Evolutionary conservation across 2,888 invertebrate genomes (phyloP).

Genomic region (Platerodrilus igneus): DNA sequence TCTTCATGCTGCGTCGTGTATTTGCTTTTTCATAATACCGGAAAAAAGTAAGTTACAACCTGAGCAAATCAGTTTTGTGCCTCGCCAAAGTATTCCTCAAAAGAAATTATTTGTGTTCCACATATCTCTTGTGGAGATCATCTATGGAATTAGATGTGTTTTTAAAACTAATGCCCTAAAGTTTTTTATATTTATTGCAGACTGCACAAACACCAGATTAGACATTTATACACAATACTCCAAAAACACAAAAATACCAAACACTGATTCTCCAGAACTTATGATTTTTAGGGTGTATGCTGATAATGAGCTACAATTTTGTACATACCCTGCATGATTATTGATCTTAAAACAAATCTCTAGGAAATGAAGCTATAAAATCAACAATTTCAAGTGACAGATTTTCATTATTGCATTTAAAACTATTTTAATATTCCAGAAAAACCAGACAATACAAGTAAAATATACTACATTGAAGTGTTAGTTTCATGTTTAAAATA

Average conservation of each 20-base stretch:
- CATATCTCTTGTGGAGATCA: not conserved
- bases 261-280: not conserved
- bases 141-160: constrained; percentile 5
- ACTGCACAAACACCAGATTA: too few relatives aligned
- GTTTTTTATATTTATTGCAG: too few relatives aligned
- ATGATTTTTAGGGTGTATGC: constrained; percentile 2
- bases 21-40: too few relatives aligned
- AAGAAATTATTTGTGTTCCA: not conserved
- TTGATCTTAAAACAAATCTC: constrained; percentile 1
- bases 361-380: constrained; percentile 1
- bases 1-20: too few relatives aligned
- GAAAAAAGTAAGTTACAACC: too few relatives aligned
- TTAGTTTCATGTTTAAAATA: constrained; percentile 2
- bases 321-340: not conserved
- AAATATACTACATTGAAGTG: constrained; percentile 2
- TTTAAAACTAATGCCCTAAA: constrained; percentile 5
- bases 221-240: too few relatives aligned
- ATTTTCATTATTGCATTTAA: not conserved
- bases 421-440: constrained; percentile 1
- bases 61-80: constrained; percentile 1
- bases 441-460: not conserved
- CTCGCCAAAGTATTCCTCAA: constrained; percentile 4
- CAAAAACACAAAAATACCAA: too few relatives aligned
- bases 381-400: constrained; percentile 1
- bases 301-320: not conserved